Conservation (phyloP, 2,888 invertebrate species). For the Spatulosminthurus flaviceps region DNA sequence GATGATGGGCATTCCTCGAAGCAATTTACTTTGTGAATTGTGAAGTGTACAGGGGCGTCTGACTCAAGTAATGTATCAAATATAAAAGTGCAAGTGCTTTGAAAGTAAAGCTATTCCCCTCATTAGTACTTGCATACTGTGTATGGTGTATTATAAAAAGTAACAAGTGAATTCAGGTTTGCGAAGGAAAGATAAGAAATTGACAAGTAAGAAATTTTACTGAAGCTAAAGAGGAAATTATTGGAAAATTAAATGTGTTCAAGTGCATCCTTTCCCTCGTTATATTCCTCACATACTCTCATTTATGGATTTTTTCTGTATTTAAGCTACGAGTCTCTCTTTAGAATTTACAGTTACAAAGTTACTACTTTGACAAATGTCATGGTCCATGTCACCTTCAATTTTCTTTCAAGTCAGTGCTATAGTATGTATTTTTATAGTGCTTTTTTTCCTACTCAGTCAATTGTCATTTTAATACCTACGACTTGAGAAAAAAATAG, state of each 20-base stretch:
- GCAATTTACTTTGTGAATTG: neutral
- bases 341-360: no score
- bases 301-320: neutral
- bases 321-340: no score
- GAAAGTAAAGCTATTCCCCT: neutral
- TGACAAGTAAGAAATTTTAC: conserved; percentile 10
- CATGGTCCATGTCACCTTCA: no score
- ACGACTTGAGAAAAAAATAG: no score
- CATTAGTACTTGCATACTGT: neutral
- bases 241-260: conserved; percentile 14
- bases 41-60: neutral
- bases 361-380: no score
- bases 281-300: neutral
- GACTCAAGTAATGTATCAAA: no score
- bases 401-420: no score
- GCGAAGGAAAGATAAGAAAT: conserved; percentile 1
- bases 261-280: conserved; percentile 1
- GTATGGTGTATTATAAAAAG: neutral
- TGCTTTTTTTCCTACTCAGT: no score
- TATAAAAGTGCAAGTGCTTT: conserved; percentile 1
- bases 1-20: neutral
- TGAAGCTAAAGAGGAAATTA: conserved; percentile 3
- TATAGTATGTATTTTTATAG: no score
- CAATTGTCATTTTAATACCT: no score
- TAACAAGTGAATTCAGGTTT: neutral